Conservation (phyloP, 2,113 vertebrate species). For the Ovis aries region ARS-UI_Ramb_v3.0 NC_056079.1:43283501-43284000, state of each 20-base stretch:
- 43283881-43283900: not conserved
- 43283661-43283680: not conserved
- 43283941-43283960: not conserved
- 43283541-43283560: not conserved
- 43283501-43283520: fast-evolving
- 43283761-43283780: not conserved
- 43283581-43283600: not conserved
- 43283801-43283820: not conserved
- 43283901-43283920: not conserved
- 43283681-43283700: no score
- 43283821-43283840: not conserved
- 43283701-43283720: not conserved
- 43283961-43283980: not conserved
- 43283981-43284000: not conserved
- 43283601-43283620: not conserved
- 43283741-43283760: not conserved
- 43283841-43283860: not conserved
- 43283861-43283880: not conserved
- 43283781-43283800: not conserved
- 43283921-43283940: not conserved
- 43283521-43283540: not conserved
- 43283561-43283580: fast-evolving
- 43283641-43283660: not conserved
- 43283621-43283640: no score
- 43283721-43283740: not conserved